Conservation (phyloP, 2,888 invertebrate species). For the Drosophila mimetica region DNA sequence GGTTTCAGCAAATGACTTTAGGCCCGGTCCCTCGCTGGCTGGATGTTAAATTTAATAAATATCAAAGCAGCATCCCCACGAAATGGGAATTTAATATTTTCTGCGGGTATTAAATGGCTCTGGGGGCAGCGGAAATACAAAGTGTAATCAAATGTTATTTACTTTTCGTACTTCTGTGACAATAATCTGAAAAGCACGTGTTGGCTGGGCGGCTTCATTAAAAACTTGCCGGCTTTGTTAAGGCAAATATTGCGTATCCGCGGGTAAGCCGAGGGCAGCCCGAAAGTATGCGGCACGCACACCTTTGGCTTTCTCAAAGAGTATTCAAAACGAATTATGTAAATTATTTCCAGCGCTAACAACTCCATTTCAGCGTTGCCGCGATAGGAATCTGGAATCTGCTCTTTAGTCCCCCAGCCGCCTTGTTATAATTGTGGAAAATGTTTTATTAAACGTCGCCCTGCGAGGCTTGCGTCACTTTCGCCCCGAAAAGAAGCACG, state of each 20-base stretch:
- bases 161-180: slow-evolving; percentile 17
- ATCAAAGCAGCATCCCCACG: slow-evolving; percentile 43
- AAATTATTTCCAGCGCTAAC: slow-evolving; percentile 63
- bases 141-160: slow-evolving; percentile 34
- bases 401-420: background rate
- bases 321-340: slow-evolving; percentile 64
- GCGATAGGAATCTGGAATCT: slow-evolving; percentile 61
- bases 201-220: slow-evolving; percentile 4
- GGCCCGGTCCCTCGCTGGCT: background rate
- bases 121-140: background rate
- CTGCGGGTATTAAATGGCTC: slow-evolving; percentile 35
- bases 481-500: slow-evolving; percentile 6
- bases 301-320: slow-evolving; percentile 19
- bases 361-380: slow-evolving; percentile 58
- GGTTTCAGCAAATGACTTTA: slow-evolving; percentile 44
- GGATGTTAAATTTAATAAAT: slow-evolving; percentile 69
- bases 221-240: slow-evolving; percentile 9
- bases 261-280: slow-evolving; percentile 21
- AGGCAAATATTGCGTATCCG: slow-evolving; percentile 44
- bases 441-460: slow-evolving; percentile 67
- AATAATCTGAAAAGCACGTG: slow-evolving; percentile 14
- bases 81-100: slow-evolving; percentile 51
- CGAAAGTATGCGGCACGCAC: slow-evolving; percentile 37
- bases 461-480: slow-evolving; percentile 61
- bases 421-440: slow-evolving; percentile 51